A percentile compares a stretch with the other conserved stretches of the same genome.
Conservation (phyloP, 2,888 invertebrate genomes). For the Lomographa bimaculata region DNA sequence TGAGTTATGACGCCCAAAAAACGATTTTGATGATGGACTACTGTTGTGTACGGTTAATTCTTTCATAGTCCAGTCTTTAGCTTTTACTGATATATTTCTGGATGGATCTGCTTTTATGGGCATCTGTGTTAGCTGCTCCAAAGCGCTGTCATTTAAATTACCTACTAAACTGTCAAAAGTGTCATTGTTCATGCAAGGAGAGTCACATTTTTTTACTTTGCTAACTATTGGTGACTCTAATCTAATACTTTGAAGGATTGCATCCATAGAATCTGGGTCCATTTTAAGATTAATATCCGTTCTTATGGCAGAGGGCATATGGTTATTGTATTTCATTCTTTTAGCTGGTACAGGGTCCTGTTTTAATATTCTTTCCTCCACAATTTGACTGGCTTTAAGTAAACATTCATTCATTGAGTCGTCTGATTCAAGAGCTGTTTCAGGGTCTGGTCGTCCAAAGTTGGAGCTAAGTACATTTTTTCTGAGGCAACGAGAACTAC, state of each 20-base stretch:
- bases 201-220: constrained; percentile 53
- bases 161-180: constrained; percentile 75
- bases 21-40: constrained; percentile 58
- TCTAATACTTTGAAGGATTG: constrained; percentile 64
- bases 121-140: constrained; percentile 69
- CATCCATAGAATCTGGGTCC: constrained; percentile 70
- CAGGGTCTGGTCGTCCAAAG: constrained; percentile 63
- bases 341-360: constrained; percentile 47
- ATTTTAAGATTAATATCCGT: constrained; percentile 51
- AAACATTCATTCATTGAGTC: constrained; percentile 80
- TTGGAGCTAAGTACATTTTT: constrained; percentile 74
- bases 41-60: constrained; percentile 55
- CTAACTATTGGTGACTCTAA: constrained; percentile 59
- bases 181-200: constrained; percentile 65
- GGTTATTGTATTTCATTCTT: constrained; percentile 42
- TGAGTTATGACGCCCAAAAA: constrained; percentile 68
- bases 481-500: constrained; percentile 59
- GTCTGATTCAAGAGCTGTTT: constrained; percentile 72
- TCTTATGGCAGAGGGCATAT: constrained; percentile 33
- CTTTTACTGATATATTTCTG: constrained; percentile 32
- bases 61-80: constrained; percentile 53
- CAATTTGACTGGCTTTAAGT: constrained; percentile 73
- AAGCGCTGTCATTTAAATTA: constrained; percentile 72
- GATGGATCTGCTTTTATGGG: constrained; percentile 48
- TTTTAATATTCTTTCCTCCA: constrained; percentile 66